Percentiles rank a stretch among this genome's conserved stretches.
phyloP scores from a whole-genome alignment of 1,140 invertebrate genomes.

The Drosophila paulistorum region DNA sequence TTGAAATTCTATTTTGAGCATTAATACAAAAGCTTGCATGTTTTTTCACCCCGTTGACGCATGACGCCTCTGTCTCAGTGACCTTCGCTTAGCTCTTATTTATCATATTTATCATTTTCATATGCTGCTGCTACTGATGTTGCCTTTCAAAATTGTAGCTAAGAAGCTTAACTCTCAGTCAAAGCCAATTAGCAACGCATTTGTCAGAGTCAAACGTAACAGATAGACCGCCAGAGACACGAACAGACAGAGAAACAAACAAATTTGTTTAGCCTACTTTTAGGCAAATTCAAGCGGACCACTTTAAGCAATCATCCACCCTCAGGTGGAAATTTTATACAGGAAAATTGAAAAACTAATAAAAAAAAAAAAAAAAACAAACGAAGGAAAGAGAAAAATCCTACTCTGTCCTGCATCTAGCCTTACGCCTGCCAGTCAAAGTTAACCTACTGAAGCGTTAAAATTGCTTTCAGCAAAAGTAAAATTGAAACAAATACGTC shows the following conservation, averaged over 20 bases:
- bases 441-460: conserved; percentile 79
- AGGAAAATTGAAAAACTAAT: conserved; percentile 55
- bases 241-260: conserved; percentile 2
- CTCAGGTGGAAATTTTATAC: conserved; percentile 55
- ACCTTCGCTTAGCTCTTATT: conserved; percentile 11
- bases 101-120: conserved; percentile 72
- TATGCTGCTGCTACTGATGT: conserved; percentile 40
- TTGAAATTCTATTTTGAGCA: too few species aligned
- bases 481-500: conserved; percentile 78
- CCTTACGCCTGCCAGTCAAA: conserved; percentile 70
- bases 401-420: conserved; percentile 20
- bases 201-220: conserved; percentile 28
- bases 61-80: neutral
- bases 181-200: conserved; percentile 71
- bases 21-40: too few species aligned
- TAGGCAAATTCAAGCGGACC: neutral
- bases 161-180: conserved; percentile 60
- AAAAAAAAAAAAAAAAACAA: conserved; percentile 40
- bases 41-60: too few species aligned
- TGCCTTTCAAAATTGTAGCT: conserved; percentile 27
- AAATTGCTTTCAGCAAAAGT: conserved; percentile 70
- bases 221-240: neutral
- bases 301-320: conserved; percentile 39
- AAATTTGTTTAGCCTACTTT: conserved; percentile 65
- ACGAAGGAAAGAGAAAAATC: conserved; percentile 20